A percentile compares a stretch with the other conserved stretches of the same genome.
Conservation (phyloP, 2,797 vertebrate genomes). For the Discoglossus pictus region DNA sequence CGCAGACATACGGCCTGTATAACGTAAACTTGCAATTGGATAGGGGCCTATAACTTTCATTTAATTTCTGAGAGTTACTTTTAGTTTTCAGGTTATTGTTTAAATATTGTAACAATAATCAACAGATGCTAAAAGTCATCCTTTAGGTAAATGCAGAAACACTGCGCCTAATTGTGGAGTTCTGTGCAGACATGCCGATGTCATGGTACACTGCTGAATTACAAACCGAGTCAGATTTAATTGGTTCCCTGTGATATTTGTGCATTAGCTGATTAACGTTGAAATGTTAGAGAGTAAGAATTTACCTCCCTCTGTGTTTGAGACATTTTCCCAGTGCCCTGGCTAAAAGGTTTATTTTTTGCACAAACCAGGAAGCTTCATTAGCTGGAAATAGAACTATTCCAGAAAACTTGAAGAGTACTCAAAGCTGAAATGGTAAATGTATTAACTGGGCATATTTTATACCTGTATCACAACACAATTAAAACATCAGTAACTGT, state of each 20-base stretch:
- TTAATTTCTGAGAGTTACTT: no score
- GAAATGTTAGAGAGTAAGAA: conserved; percentile 6
- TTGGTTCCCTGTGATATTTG: conserved; percentile 20
- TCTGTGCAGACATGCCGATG: conserved; percentile 14
- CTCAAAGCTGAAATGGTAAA: no score
- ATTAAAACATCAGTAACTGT: no score
- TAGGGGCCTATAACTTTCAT: no score
- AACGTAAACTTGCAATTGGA: no score
- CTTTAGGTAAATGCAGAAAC: conserved; percentile 7
- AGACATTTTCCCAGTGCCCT: conserved; percentile 14
- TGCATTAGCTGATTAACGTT: conserved; percentile 9
- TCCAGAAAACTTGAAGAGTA: no score
- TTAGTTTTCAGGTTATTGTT: no score
- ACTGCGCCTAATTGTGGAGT: conserved; percentile 6
- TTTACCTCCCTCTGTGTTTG: conserved; percentile 14
- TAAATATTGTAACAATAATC: conserved; percentile 27
- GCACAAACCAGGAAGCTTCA: neutral
- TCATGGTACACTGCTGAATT: neutral
- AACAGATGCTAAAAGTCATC: conserved; percentile 26
- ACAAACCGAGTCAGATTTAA: conserved; percentile 24
- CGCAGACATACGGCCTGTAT: no score
- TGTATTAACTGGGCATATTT: no score
- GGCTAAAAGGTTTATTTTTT: conserved; percentile 11
- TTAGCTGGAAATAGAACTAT: no score
- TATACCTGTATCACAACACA: no score